Conservation (phyloP, 2,113 vertebrate species). For the Diphyllodes magnificus region DNA sequence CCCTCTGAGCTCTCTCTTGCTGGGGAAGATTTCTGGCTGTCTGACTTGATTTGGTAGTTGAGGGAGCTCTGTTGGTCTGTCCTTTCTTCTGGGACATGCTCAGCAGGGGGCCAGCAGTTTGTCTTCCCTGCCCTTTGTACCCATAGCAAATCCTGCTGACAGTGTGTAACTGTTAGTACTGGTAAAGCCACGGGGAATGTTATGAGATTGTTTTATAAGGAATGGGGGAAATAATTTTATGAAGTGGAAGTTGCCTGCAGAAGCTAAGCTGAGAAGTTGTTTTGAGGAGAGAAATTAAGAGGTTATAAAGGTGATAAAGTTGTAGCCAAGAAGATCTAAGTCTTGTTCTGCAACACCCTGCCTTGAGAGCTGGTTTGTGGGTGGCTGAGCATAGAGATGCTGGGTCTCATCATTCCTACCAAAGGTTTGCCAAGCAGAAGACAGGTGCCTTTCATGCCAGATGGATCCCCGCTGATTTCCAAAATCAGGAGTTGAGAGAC, state of each 20-base stretch:
- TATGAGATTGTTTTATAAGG: neutral
- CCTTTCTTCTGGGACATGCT: neutral
- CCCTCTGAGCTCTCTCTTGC: neutral
- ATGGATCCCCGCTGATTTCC: neutral
- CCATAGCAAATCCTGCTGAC: neutral
- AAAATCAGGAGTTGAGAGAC: neutral
- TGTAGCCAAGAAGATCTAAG: neutral
- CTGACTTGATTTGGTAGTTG: neutral
- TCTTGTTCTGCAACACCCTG: neutral
- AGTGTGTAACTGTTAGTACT: neutral
- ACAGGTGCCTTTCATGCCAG: neutral
- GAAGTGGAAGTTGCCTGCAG: neutral
- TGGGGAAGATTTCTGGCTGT: neutral
- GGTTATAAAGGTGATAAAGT: neutral
- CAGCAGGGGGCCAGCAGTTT: neutral
- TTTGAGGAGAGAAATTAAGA: neutral
- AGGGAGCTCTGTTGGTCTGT: neutral
- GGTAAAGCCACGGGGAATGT: neutral
- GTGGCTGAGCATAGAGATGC: neutral
- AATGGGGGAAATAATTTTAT: neutral
- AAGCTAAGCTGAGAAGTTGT: neutral
- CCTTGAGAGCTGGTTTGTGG: neutral
- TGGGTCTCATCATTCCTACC: neutral
- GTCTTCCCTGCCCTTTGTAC: neutral
- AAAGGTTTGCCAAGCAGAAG: neutral